phyloP scores from a whole-genome alignment of 2,888 invertebrate genomes.

The Pecten maximus region DNA sequence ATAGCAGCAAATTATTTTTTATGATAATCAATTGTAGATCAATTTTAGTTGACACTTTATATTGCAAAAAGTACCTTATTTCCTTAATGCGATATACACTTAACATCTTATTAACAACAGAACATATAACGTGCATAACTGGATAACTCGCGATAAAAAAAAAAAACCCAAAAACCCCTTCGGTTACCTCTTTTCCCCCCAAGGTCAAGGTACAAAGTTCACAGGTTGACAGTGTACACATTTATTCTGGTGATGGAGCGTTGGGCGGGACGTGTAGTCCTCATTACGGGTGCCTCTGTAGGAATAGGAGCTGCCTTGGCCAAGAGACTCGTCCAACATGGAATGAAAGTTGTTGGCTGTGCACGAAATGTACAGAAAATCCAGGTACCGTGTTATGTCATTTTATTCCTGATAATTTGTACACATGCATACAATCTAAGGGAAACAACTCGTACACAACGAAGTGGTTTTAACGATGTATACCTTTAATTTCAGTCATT shows the following conservation, averaged over 20 bases:
- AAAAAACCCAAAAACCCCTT: no score
- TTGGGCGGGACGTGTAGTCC: constrained; percentile 77
- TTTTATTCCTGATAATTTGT: background rate
- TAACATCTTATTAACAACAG: no score
- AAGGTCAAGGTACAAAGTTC: background rate
- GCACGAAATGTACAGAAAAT: constrained; percentile 84
- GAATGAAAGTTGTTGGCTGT: constrained; percentile 85
- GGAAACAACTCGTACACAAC: background rate
- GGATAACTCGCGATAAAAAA: no score
- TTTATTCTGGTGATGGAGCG: constrained; percentile 75
- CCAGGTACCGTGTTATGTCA: constrained; percentile 67
- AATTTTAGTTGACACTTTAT: no score
- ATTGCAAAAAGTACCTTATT: no score
- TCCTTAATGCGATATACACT: no score
- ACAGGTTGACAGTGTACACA: background rate
- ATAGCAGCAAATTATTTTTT: no score
- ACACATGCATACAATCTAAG: background rate
- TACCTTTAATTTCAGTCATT: no score
- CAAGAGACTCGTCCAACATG: constrained; percentile 75
- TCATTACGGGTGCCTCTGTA: constrained; percentile 78
- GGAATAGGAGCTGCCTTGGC: constrained; percentile 76
- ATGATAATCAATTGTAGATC: no score
- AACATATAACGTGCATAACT: no score
- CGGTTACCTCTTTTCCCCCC: no score
- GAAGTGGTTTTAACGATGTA: no score